These are phyloP conservation scores for Acronicta leporina DNA, from an alignment of 2,888 invertebrate genomes.

Conservation along the genomic window DNA sequence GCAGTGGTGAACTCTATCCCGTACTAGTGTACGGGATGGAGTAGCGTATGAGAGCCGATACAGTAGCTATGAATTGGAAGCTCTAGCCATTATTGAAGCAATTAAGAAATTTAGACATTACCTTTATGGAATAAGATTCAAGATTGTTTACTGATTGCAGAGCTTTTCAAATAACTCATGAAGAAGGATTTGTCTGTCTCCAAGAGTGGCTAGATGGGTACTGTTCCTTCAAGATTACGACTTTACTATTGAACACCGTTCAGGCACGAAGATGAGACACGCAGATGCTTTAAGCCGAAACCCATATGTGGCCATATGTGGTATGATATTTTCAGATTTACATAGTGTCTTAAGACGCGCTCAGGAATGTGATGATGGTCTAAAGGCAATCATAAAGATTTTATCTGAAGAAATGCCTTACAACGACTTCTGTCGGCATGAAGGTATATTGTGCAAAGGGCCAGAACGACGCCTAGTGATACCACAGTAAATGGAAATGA, in stretches of 20 bases:
- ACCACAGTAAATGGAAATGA: constrained; percentile 3
- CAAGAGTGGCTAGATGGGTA: background rate
- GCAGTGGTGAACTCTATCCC: background rate
- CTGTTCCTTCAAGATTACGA: constrained; percentile 6
- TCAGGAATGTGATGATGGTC: constrained; percentile 10
- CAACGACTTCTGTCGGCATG: background rate
- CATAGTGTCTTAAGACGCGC: background rate
- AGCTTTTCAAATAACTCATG: background rate
- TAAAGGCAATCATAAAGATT: constrained; percentile 8
- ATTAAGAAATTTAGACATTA: background rate
- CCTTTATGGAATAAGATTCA: background rate
- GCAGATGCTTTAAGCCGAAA: constrained; percentile 54
- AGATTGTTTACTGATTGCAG: background rate
- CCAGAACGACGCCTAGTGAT: constrained; percentile 2
- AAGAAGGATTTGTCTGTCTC: background rate
- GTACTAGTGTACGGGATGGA: too few relatives aligned
- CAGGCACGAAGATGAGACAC: constrained; percentile 55
- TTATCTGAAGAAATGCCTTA: background rate
- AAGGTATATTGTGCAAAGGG: constrained; percentile 10
- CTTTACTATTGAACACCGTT: constrained; percentile 33
- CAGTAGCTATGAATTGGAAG: background rate
- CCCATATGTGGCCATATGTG: constrained; percentile 16
- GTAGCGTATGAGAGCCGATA: background rate
- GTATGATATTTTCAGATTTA: too few relatives aligned
- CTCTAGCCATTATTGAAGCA: background rate